Evolutionary conservation across 2,888 invertebrate species (phyloP), one percentile per base, ranked within the genome.

Genomic region (Eristalis tenax): DNA sequence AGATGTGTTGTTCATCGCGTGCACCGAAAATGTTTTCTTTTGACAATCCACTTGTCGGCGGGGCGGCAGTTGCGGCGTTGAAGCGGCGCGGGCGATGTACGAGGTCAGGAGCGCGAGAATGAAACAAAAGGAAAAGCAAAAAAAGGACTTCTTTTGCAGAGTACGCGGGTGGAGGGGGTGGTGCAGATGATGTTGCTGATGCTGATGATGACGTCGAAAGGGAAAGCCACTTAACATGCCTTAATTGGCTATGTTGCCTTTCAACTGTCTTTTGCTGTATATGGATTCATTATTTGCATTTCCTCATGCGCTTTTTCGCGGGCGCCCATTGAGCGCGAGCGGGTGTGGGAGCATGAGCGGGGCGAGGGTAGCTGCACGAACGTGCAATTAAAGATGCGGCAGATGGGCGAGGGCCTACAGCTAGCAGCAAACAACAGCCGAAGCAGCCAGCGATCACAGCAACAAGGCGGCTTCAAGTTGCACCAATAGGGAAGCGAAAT

Each of bases 171-270:
- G 28, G 28, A 5, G 5, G 28, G 4, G 4, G 5, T 0, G 5
- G 5, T 2, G 28, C 5, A 38, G 66, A 28, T 57, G 59, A 59
- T 59, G 59, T 23, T 23, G 64, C n/a, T 59, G 65, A 82, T 40
- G 76, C 76, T 57, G 80, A 84, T 71, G 84, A 74, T 88, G 83
- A 84, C 84, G 81, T 84, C 70, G 81, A 88, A 88, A 88, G 88
- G 83, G 84, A 88, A 88, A 88, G 88, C 88, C 84, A 88, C 88
- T 88, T 88, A 88, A 76, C 84, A 84, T 88, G 83, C 84, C 84
- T 84, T 88, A 88, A 88, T 88, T 88, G 88, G 84, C 88, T 88
- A 35, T 76, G 79, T 73, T 88, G 80, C 83, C 77, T 88, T 83
- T 83, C 83, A 76, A 79, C 83, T 79, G 86, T 74, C 70, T 71